Base-by-base conservation (phyloP, 2,888 invertebrate genomes). In the Euproctis similis region DNA sequence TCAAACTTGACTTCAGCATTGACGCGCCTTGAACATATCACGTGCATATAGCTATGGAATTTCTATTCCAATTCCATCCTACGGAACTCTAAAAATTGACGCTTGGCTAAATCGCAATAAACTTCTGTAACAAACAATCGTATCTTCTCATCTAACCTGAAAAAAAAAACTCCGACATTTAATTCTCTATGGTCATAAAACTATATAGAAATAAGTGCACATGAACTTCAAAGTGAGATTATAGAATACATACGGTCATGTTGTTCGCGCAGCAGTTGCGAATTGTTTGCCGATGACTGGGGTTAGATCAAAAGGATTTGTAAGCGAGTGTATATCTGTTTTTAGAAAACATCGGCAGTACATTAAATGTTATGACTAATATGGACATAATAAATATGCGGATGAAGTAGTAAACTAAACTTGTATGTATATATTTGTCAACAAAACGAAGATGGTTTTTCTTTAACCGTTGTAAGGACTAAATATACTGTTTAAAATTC, bases 91-190 rank as follows among this genome's bases (percentile, higher is more conserved):
- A 40, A 47, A 42, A n/a, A 46, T 42, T 46, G 27, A 34, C 47
- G 46, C 46, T 38, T 48, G 48, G 28, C 29, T 42, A 53, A 53
- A 53, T 53, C 42, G 48, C 42, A 43, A 53, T 46, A 46, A 50
- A 44, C 57, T 53, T 54, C 30, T 27, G 8, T 47, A 54, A 42
- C 48, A 42, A 52, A 49, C 26, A 47, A 51, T 46, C 60, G 59
- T 50, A 53, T 58, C 55, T 57, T 53, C 58, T 52, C 57, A 64
- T 63, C 53, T 53, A 35, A 50, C 53, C 62, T 53, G 55, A 66
- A 67, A 69, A n/a, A n/a, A n/a, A n/a, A 69, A 68, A 56, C 47
- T 43, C 50, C 45, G 53, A 48, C 48, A 50, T 61, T 66, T 60
- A 60, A 69, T 67, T 53, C 34, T 51, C 44, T 55, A 53, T 51